These are phyloP conservation scores for Vidua macroura DNA, from an alignment of 2,113 vertebrate species.

Conservation along the genomic window DNA sequence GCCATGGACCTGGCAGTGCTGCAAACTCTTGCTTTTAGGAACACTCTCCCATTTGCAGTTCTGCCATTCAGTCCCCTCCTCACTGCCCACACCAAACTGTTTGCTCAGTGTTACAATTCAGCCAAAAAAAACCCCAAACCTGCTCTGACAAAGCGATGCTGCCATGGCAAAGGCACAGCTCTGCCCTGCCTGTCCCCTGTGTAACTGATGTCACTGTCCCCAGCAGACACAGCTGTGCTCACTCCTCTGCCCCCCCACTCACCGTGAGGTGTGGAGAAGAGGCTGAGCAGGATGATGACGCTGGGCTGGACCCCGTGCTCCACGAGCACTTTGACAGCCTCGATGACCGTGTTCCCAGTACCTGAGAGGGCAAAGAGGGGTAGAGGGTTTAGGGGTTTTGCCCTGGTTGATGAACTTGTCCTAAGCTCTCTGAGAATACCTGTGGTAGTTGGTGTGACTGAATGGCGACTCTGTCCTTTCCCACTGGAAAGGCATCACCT, in stretches of 20 bases:
- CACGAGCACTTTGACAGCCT: conserved; percentile 91
- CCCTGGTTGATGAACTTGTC: background rate
- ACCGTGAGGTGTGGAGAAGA: conserved; percentile 88
- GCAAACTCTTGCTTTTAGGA: background rate
- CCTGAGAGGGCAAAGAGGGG: conserved; percentile 60
- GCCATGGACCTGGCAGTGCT: background rate
- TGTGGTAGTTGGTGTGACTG: background rate
- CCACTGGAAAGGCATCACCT: background rate
- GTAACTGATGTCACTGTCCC: background rate
- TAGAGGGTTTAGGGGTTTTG: fast-evolving
- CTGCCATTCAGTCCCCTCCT: background rate
- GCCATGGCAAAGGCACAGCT: background rate
- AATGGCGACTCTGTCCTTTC: background rate
- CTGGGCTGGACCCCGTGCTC: conserved; percentile 91
- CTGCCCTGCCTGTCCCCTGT: fast-evolving
- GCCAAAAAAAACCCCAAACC: fast-evolving
- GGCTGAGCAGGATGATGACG: conserved; percentile 91
- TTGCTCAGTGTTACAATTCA: background rate
- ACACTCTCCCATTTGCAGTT: background rate
- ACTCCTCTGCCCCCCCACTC: background rate
- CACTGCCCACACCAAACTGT: background rate
- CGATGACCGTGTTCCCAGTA: conserved; percentile 94
- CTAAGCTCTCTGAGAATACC: background rate
- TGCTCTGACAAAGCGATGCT: fast-evolving
- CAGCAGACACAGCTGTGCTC: fast-evolving